These are phyloP conservation scores for Atethmia centrago DNA, from an alignment of 2,888 invertebrate genomes.

Conservation along the genomic window DNA sequence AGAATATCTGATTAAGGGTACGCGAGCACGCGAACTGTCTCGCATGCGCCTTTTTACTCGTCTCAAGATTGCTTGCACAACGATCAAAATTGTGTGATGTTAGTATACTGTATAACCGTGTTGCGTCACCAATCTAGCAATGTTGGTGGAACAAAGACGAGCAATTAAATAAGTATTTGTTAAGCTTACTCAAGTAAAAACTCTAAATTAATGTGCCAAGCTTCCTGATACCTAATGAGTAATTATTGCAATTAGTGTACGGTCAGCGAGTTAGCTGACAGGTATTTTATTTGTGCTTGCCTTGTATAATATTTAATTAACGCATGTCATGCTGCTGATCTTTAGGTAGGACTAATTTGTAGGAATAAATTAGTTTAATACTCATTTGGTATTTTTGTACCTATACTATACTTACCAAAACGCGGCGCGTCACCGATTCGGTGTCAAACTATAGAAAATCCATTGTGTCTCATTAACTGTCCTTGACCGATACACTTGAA, in stretches of 20 bases:
- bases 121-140: slow-evolving; percentile 83
- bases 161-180: slow-evolving; percentile 89
- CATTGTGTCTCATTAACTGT: too few species aligned
- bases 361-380: slow-evolving; percentile 26
- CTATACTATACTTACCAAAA: too few species aligned
- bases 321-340: slow-evolving; percentile 58
- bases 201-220: slow-evolving; percentile 85
- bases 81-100: slow-evolving; percentile 82
- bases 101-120: slow-evolving; percentile 72
- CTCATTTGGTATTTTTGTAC: slow-evolving; percentile 10
- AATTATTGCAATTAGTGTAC: slow-evolving; percentile 88
- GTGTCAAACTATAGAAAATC: too few species aligned
- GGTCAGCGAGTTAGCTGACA: slow-evolving; percentile 78
- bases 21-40: slow-evolving; percentile 75
- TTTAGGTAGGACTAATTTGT: slow-evolving; percentile 41
- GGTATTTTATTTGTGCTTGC: slow-evolving; percentile 70
- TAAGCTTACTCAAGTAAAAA: slow-evolving; percentile 85
- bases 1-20: slow-evolving; percentile 77
- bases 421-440: too few species aligned
- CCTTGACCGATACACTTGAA: too few species aligned
- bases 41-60: slow-evolving; percentile 74
- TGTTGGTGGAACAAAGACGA: slow-evolving; percentile 85
- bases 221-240: slow-evolving; percentile 89
- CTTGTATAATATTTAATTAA: slow-evolving; percentile 69
- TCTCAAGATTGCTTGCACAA: slow-evolving; percentile 76